Conservation (phyloP, 2,113 vertebrate genomes). For the Pteropus alecto region DNA sequence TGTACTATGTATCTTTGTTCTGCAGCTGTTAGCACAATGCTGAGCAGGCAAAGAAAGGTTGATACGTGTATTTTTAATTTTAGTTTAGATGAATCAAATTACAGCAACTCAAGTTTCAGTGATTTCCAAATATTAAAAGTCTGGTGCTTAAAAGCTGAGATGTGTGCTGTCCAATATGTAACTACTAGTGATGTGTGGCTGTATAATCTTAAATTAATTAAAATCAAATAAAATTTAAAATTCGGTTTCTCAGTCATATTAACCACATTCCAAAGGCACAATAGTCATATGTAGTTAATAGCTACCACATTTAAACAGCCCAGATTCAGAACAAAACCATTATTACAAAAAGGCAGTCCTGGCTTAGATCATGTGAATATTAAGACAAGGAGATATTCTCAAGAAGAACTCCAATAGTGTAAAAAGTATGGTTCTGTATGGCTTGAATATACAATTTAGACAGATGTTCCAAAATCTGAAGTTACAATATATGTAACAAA, state of each 20-base stretch:
- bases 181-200: neutral
- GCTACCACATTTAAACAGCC: neutral
- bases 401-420: neutral
- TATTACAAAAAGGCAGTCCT: neutral
- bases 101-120: neutral
- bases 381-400: neutral
- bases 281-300: neutral
- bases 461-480: neutral
- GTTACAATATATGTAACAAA: neutral
- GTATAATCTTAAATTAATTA: conserved; percentile 36
- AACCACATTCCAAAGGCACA: neutral
- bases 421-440: neutral
- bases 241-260: neutral
- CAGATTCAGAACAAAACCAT: neutral
- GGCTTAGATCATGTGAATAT: neutral
- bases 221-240: conserved; percentile 41
- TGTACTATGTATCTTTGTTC: neutral
- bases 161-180: neutral
- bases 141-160: neutral
- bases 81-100: neutral
- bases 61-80: neutral
- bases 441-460: neutral
- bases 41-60: neutral
- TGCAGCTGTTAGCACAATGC: neutral
- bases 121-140: neutral